Conservation (phyloP, 2,888 invertebrate genomes). For the Argyresthia albistria region DNA sequence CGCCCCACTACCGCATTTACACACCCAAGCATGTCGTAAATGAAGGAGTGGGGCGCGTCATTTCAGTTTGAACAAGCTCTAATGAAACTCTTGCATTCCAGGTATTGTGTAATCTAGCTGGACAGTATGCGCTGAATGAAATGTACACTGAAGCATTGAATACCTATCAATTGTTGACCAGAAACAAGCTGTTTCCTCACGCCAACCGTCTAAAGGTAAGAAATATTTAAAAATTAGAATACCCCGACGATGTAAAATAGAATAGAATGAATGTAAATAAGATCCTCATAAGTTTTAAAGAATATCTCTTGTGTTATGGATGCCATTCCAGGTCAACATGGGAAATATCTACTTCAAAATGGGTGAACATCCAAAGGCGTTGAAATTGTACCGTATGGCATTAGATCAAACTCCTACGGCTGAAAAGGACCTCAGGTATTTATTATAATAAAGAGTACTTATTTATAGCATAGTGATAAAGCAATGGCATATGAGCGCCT, state of each 20-base stretch:
- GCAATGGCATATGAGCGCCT: too few species aligned
- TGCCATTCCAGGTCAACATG: slow-evolving; percentile 80
- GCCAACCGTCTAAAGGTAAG: slow-evolving; percentile 90
- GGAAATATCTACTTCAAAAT: slow-evolving; percentile 97
- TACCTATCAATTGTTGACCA: slow-evolving; percentile 94
- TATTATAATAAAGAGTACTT: too few species aligned
- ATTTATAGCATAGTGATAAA: too few species aligned
- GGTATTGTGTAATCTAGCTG: slow-evolving; percentile 96
- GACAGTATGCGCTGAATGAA: slow-evolving; percentile 94
- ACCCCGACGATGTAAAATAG: not conserved
- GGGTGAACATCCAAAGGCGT: slow-evolving; percentile 93
- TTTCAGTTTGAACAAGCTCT: too few species aligned
- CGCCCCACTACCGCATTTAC: too few species aligned
- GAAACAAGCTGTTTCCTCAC: slow-evolving; percentile 94
- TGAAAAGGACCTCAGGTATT: slow-evolving; percentile 90
- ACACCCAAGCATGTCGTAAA: too few species aligned
- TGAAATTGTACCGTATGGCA: slow-evolving; percentile 99
- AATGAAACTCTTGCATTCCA: slow-evolving; percentile 31
- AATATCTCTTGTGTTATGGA: not conserved
- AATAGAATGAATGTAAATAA: not conserved
- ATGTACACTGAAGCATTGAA: slow-evolving; percentile 97
- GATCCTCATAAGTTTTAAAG: not conserved
- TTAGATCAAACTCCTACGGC: slow-evolving; percentile 95
- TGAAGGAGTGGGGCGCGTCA: too few species aligned
- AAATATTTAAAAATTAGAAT: not conserved